Base-by-base conservation (phyloP, 64 coral and sea anemone genomes). In the Catalaphyllia jardinei region DNA sequence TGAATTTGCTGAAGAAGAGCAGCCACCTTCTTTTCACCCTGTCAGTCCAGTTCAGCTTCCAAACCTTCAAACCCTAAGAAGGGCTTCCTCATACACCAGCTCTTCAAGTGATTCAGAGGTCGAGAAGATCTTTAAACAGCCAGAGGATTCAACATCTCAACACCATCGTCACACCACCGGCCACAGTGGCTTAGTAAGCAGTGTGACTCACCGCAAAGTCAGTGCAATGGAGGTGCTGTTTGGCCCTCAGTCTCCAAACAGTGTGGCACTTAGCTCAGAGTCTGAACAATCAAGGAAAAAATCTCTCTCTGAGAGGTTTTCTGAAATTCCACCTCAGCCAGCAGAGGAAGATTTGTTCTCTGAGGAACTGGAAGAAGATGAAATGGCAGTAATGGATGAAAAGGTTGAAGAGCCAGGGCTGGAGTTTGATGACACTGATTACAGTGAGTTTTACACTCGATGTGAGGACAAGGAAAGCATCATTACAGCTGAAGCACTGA, bases 371-470 rank as follows among this genome's bases (percentile, higher is more conserved):
- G 79, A 74, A 62, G 79, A 84, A 28, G 87, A 89, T 42, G 55
- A 75, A 28, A 27, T 60, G 10, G 50, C 16, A 60, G 54, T 7
- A 6, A 1, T 82, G 9, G 27, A 35, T 76, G 86, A 61, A 63
- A 79, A 84, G 29, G 38, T 60, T 88, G 71, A 60, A 60, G 86
- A 88, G 29, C 86, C 90, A 55, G 59, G 86, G 33, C 76, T 92
- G 4, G 90, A 92, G 75, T 92, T 92, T 61, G 90, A 92, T 73
- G 73, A 92, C 33, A 86, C 82, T 20, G 90, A 92, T 31, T 92
- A 92, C 89, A 83, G 81, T 50, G 81, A 85, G 62, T 85, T 85
- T 71, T 85, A 85, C 31, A 85, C 81, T 39, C 30, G 81, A 8
- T 85, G 76, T 31, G 90, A 92, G 51, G 90, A 92, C 90, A 92